These are phyloP conservation scores for Sarcophaga rosellei DNA, from an alignment of 2,888 invertebrate species.

Conservation along the genomic window DNA sequence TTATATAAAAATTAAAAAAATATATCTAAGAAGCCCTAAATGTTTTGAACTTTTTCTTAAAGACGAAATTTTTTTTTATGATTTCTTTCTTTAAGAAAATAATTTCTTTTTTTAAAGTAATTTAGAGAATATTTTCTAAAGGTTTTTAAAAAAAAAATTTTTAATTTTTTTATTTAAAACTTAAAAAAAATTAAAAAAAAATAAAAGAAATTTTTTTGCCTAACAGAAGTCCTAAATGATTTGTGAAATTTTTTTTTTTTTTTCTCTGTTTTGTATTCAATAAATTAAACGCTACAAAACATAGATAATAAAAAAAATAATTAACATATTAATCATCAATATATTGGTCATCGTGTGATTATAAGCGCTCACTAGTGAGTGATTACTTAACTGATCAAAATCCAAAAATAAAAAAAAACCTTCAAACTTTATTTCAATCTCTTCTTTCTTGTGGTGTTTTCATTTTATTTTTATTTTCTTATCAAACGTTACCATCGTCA, in stretches of 20 bases:
- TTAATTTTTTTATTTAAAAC: too few relatives aligned
- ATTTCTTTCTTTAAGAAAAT: not conserved
- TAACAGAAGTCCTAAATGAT: too few relatives aligned
- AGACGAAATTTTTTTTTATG: too few relatives aligned
- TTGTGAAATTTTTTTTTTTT: too few relatives aligned
- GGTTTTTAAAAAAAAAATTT: too few relatives aligned
- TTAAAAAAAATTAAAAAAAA: too few relatives aligned
- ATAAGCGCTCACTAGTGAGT: not conserved
- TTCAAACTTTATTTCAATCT: slow-evolving; percentile 50
- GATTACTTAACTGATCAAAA: slow-evolving; percentile 37
- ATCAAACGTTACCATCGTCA: not conserved
- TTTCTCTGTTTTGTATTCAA: too few relatives aligned
- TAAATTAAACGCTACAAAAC: too few relatives aligned
- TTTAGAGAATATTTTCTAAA: not conserved
- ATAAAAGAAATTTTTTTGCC: too few relatives aligned
- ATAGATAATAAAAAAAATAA: slow-evolving; percentile 12
- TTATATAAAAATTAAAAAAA: too few relatives aligned
- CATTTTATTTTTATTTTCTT: not conserved
- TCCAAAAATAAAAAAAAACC: slow-evolving; percentile 29
- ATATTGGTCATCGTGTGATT: slow-evolving; percentile 29
- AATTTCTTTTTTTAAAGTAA: not conserved
- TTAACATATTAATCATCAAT: slow-evolving; percentile 45
- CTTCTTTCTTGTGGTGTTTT: slow-evolving; percentile 1
- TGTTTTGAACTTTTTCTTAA: not conserved
- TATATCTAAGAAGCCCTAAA: too few relatives aligned